These are phyloP conservation scores for Aphis gossypii DNA, from an alignment of 1,140 invertebrate genomes.

Conservation along the genomic window DNA sequence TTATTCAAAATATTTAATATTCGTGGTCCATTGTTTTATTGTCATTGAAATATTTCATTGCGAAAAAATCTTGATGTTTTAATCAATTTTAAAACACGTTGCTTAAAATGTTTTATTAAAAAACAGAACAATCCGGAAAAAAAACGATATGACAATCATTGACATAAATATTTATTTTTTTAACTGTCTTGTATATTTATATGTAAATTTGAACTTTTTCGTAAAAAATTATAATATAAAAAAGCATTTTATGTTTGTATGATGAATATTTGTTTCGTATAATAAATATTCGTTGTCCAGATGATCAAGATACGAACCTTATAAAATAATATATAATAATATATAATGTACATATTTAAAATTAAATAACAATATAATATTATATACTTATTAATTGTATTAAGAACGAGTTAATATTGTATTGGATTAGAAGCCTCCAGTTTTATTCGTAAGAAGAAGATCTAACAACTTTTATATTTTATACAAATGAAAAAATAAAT, in stretches of 20 bases:
- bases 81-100: neutral
- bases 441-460: neutral
- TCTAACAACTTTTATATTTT: neutral
- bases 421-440: neutral
- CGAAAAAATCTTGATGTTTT: neutral
- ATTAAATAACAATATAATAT: too few species aligned
- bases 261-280: neutral
- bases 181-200: too few species aligned
- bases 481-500: neutral
- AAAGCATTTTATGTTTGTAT: neutral
- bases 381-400: too few species aligned
- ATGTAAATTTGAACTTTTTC: too few species aligned
- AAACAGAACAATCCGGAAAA: too few species aligned
- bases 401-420: too few species aligned
- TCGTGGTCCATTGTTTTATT: neutral
- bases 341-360: neutral
- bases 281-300: neutral
- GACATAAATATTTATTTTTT: too few species aligned
- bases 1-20: neutral
- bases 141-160: neutral
- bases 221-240: neutral
- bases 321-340: too few species aligned
- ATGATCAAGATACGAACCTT: neutral
- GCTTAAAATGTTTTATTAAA: neutral
- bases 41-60: neutral